A percentile compares a stretch with the other conserved stretches of the same genome.
These are phyloP conservation scores for Adelosebastes latens DNA, from an alignment of 2,797 vertebrate genomes.

Conservation along the genomic window DNA sequence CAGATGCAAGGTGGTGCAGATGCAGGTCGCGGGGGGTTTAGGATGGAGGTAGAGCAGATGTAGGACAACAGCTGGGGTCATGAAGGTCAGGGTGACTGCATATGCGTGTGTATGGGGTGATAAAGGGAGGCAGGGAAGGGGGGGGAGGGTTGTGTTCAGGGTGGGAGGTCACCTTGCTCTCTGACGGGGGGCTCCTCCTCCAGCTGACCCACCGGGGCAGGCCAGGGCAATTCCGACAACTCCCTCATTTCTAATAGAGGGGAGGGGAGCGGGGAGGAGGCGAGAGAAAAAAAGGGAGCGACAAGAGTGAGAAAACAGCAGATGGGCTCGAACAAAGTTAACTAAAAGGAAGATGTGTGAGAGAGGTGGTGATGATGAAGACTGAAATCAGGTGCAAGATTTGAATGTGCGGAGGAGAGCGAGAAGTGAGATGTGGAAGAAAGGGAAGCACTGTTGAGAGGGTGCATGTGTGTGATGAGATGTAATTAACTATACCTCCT, in stretches of 20 bases:
- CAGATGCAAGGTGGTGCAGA: slow-evolving; percentile 48
- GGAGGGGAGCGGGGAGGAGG: slow-evolving; percentile 27
- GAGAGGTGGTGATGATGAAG: slow-evolving; percentile 23
- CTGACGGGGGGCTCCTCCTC: slow-evolving; percentile 77
- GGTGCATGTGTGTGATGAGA: slow-evolving; percentile 17
- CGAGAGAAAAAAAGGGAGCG: slow-evolving; percentile 23
- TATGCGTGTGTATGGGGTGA: slow-evolving; percentile 18
- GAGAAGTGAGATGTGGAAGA: neutral
- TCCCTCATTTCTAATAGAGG: slow-evolving; percentile 78
- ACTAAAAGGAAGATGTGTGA: slow-evolving; percentile 31
- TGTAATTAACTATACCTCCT: slow-evolving; percentile 28
- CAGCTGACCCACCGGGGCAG: slow-evolving; percentile 83
- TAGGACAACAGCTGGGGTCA: slow-evolving; percentile 47
- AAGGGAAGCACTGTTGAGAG: slow-evolving; percentile 5
- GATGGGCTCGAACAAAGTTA: slow-evolving; percentile 53
- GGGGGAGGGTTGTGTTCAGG: slow-evolving; percentile 42
- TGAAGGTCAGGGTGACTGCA: slow-evolving; percentile 35
- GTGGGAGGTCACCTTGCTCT: slow-evolving; percentile 84
- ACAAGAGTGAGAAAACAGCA: slow-evolving; percentile 61
- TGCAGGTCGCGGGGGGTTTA: slow-evolving; percentile 4
- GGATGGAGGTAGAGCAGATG: slow-evolving; percentile 55
- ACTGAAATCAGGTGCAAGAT: slow-evolving; percentile 24
- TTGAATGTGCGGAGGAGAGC: slow-evolving; percentile 7
- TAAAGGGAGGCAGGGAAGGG: slow-evolving; percentile 21
- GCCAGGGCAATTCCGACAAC: slow-evolving; percentile 81